Percentiles rank a stretch among this genome's conserved stretches.
These are phyloP conservation scores for Lasioglossum albipes DNA, from an alignment of 1,140 invertebrate species.

Conservation along the genomic window DNA sequence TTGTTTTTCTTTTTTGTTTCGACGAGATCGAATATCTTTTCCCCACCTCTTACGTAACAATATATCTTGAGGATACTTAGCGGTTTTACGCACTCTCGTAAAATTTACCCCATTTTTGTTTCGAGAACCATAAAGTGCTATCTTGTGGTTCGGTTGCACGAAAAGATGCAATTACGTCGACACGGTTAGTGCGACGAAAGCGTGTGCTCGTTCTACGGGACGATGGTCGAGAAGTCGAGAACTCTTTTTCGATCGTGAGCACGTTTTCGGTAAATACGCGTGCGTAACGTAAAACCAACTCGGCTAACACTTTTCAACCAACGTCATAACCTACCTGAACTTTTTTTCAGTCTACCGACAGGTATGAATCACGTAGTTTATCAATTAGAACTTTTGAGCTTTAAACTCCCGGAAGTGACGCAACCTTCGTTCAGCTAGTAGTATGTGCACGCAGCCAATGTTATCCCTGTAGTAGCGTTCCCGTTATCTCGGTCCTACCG, in stretches of 20 bases:
- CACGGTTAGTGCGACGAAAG: not conserved
- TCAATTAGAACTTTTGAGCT: constrained; percentile 46
- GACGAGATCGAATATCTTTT: not conserved
- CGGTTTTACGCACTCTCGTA: not conserved
- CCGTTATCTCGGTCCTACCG: constrained; percentile 36
- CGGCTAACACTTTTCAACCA: constrained; percentile 33
- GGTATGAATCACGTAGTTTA: constrained; percentile 55
- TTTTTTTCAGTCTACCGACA: constrained; percentile 33
- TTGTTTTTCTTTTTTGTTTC: too few species aligned
- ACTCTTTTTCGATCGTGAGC: not conserved
- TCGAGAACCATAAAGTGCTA: not conserved
- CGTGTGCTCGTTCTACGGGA: not conserved
- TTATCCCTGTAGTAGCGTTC: constrained; percentile 37
- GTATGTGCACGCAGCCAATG: constrained; percentile 41
- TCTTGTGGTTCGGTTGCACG: constrained; percentile 10
- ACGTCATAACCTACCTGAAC: constrained; percentile 49
- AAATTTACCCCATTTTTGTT: constrained; percentile 13
- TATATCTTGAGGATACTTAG: constrained; percentile 7
- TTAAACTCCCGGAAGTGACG: constrained; percentile 53
- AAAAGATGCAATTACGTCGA: constrained; percentile 13
- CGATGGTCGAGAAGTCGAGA: not conserved
- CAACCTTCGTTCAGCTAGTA: constrained; percentile 19
- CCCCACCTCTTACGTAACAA: constrained; percentile 7
- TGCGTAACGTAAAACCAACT: constrained; percentile 8
- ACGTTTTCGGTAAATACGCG: constrained; percentile 21